phyloP scores from a whole-genome alignment of 2,888 invertebrate genomes.

The Hirtodrosophila trivittata region DNA sequence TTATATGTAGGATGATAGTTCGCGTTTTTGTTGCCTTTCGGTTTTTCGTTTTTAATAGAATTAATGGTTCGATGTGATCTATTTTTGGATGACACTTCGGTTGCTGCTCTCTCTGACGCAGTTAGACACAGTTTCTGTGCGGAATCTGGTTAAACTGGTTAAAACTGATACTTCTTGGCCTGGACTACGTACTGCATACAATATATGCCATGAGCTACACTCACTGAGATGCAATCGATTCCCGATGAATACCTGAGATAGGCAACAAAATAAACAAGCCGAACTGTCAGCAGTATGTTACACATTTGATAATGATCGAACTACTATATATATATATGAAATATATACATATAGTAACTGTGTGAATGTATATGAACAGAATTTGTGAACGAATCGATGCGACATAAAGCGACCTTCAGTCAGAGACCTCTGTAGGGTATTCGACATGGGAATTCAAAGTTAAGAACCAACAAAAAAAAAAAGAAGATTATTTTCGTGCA shows the following conservation, averaged over 20 bases:
- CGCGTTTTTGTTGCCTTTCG: slow-evolving; percentile 4
- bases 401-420: slow-evolving; percentile 2
- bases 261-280: too few species aligned
- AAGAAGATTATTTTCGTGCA: slow-evolving; percentile 4
- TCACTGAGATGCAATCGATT: not conserved
- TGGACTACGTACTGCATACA: too few species aligned
- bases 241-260: too few species aligned
- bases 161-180: slow-evolving; percentile 3
- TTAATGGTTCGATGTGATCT: slow-evolving; percentile 46
- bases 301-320: too few species aligned
- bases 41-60: slow-evolving; percentile 38
- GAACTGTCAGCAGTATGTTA: too few species aligned
- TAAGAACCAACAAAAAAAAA: slow-evolving; percentile 26
- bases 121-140: slow-evolving; percentile 20
- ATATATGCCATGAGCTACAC: not conserved
- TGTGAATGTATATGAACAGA: not conserved
- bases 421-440: not conserved
- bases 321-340: too few species aligned
- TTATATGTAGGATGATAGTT: slow-evolving; percentile 7
- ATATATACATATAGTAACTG: too few species aligned
- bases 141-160: slow-evolving; percentile 17
- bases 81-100: slow-evolving; percentile 40
- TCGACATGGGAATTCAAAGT: slow-evolving; percentile 11
- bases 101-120: slow-evolving; percentile 48
- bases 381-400: not conserved